Percentiles rank a stretch among this genome's conserved stretches.
These are phyloP conservation scores for Entomyzon cyanotis DNA, from an alignment of 2,113 vertebrate species.

Conservation along the genomic window DNA sequence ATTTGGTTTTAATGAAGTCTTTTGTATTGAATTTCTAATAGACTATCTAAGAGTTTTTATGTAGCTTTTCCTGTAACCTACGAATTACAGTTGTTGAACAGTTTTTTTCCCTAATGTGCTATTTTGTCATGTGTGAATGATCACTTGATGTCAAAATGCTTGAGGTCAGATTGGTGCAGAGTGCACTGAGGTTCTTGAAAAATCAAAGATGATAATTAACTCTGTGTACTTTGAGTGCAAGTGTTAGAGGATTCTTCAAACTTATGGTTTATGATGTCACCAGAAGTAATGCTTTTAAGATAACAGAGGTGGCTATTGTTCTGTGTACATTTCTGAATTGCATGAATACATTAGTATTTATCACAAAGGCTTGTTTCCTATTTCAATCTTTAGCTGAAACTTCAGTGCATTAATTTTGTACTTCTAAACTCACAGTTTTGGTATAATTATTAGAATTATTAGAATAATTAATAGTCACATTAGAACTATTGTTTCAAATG, in stretches of 20 bases:
- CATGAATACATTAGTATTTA: background rate
- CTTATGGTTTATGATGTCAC: constrained; percentile 70
- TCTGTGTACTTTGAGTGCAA: background rate
- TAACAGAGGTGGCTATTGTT: background rate
- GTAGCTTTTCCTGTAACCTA: background rate
- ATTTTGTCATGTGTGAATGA: background rate
- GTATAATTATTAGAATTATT: background rate
- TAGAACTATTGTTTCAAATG: background rate
- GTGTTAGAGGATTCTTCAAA: background rate
- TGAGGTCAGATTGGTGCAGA: background rate
- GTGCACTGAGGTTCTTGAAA: background rate
- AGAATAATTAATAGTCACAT: background rate
- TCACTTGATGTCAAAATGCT: background rate
- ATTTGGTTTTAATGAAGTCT: constrained; percentile 55
- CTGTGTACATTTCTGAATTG: background rate
- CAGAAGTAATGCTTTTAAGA: constrained; percentile 36
- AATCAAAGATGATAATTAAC: background rate
- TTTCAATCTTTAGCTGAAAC: background rate
- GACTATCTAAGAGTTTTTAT: background rate
- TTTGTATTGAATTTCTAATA: constrained; percentile 36
- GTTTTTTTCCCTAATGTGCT: background rate
- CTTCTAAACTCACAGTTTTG: background rate
- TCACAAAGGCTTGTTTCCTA: background rate
- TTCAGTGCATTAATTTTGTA: background rate
- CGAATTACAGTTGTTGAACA: background rate